Evolutionary conservation across 2,797 vertebrate genomes (phyloP), one percentile per base, ranked within the genome.

Genomic region (Cheirogaleus major): DNA sequence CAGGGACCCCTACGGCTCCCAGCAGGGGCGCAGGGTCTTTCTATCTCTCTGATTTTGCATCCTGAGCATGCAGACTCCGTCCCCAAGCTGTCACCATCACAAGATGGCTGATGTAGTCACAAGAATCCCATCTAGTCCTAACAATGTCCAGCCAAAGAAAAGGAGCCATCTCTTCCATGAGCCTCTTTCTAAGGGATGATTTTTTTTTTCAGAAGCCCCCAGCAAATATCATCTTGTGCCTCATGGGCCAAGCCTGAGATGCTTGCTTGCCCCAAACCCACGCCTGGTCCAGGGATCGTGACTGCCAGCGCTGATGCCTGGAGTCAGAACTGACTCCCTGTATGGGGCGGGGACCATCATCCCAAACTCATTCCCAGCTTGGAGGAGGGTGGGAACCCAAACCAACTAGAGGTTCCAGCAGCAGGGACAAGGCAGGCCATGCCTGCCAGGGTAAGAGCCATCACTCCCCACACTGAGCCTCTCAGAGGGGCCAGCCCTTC

Each of bases 381-480:
- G 18, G 13, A 41, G 50, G 35, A 50, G 12, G 9, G n/a, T 10
- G 70, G 32, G 5, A 4, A 2, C 43, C 43, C 41, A 35, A n/a
- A 25, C 14, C 20, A 18, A 15, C 23, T 3, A 17, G 48, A 41
- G 61, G 17, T 20, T 30, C 78, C 4, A 2, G 43, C 43, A 27
- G 63, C 48, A 14, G 43, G 6, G 38, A 32, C 1, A 30, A 6
- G 32, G 50, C 17, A 23, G 1, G 35, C 3, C 7, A 1, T 0
- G 8, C 18, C 41, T 9, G 4, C 35, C 3, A 2, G 0, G 0
- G 18, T 7, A 6, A 61, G 45, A 9, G 67, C 25, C 1, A 11
- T 13, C 1, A 0, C 1, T 0, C 5, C 13, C n/a, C 63, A 4
- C 45, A 2, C 67, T 0, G 32, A 65, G 35, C 25, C 52, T 57